phyloP scores from a whole-genome alignment of 2,113 vertebrate genomes.

The Triplophysa siluroides region DNA sequence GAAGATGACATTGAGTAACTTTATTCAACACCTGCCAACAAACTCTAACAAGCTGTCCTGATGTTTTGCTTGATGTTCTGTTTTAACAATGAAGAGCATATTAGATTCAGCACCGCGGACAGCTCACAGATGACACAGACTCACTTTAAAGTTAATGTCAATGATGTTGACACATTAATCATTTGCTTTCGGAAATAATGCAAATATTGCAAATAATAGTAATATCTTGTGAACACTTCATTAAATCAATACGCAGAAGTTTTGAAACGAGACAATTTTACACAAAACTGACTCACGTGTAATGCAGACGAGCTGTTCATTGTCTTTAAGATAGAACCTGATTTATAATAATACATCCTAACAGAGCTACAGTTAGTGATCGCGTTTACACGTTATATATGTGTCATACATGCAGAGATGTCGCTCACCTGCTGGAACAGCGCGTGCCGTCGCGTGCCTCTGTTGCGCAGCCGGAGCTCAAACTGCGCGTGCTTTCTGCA shows the following conservation, averaged over 20 bases:
- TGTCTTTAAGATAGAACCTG: not conserved
- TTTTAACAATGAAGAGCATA: not conserved
- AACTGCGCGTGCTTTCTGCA: slow-evolving; percentile 57
- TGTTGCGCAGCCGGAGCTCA: slow-evolving; percentile 65
- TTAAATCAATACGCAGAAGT: not conserved
- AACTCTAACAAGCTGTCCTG: not conserved
- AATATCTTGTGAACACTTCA: too few relatives aligned
- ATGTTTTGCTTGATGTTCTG: too few relatives aligned
- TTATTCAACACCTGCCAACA: not conserved
- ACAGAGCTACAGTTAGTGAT: not conserved
- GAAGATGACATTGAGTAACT: slow-evolving; percentile 4
- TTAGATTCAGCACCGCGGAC: slow-evolving; percentile 66
- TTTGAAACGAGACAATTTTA: not conserved
- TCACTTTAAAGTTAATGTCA: too few relatives aligned
- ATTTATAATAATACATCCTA: not conserved
- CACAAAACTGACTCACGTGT: not conserved
- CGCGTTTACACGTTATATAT: not conserved
- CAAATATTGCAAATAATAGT: not conserved
- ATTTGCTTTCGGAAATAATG: too few relatives aligned
- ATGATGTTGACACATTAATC: too few relatives aligned
- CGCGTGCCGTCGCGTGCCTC: slow-evolving; percentile 63
- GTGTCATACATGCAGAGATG: not conserved
- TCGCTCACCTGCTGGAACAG: slow-evolving; percentile 75
- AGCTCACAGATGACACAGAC: slow-evolving; percentile 44
- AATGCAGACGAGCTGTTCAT: not conserved